These are phyloP conservation scores for Drosophila longiperda DNA, from an alignment of 2,888 invertebrate species.

Conservation along the genomic window DNA sequence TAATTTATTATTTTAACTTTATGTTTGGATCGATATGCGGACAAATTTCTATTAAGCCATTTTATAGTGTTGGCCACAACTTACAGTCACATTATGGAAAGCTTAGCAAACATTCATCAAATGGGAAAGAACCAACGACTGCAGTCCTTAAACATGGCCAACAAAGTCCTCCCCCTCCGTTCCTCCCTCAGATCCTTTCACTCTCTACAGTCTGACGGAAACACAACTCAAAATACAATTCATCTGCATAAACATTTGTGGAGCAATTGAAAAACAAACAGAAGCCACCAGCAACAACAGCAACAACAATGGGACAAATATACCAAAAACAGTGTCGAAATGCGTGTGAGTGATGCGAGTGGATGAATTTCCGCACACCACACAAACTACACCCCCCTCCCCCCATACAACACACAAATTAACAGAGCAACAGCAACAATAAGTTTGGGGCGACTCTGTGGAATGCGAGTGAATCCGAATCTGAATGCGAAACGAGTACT, in stretches of 20 bases:
- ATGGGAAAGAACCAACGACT: constrained; percentile 38
- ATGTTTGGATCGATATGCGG: constrained; percentile 35
- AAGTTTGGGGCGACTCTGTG: constrained; percentile 1
- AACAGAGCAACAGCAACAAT: constrained; percentile 42
- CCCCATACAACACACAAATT: constrained; percentile 35
- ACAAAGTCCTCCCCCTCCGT: neutral
- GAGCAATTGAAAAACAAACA: constrained; percentile 77
- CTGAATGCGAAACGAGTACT: constrained; percentile 6
- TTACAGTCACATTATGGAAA: constrained; percentile 61
- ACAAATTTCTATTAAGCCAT: constrained; percentile 16
- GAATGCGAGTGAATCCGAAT: neutral
- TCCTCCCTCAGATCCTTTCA: neutral
- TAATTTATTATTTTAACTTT: constrained; percentile 17
- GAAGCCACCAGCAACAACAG: constrained; percentile 36
- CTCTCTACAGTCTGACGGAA: constrained; percentile 57
- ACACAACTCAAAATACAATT: constrained; percentile 78
- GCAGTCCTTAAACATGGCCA: constrained; percentile 23
- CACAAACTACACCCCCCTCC: neutral
- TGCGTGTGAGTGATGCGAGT: constrained; percentile 54
- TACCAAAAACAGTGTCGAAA: constrained; percentile 47
- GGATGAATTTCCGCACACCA: constrained; percentile 39
- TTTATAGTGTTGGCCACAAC: constrained; percentile 36
- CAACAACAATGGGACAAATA: constrained; percentile 29
- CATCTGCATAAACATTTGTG: constrained; percentile 81
- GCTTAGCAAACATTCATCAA: constrained; percentile 74